Conservation (phyloP, 1,140 invertebrate genomes). For the Ceratosolen solmsi region DNA sequence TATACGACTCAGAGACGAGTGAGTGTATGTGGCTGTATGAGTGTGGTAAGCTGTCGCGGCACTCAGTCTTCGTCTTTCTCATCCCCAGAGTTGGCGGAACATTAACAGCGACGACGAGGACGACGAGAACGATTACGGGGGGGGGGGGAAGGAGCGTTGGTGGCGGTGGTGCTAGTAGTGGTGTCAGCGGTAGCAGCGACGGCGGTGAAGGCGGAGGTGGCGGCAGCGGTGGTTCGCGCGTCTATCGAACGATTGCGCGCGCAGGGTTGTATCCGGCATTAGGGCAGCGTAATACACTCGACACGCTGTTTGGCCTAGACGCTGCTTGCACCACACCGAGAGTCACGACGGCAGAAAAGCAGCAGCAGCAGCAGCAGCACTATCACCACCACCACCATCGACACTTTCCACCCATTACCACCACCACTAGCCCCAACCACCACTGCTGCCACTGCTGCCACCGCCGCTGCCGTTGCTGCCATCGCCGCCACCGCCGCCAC, state of each 20-base stretch:
- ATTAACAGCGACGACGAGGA: neutral
- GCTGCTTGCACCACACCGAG: neutral
- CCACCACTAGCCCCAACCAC: no score
- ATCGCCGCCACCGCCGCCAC: no score
- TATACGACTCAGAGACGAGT: neutral
- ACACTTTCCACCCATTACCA: neutral
- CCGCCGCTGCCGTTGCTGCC: no score
- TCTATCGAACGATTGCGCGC: constrained; percentile 74
- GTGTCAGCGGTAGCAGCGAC: no score
- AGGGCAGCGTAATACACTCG: neutral
- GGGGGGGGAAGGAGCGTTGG: constrained; percentile 55
- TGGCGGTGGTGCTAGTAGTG: constrained; percentile 64
- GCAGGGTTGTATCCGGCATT: constrained; percentile 57
- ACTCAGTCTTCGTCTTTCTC: constrained; percentile 5
- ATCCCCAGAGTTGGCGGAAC: constrained; percentile 25
- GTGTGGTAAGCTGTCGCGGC: neutral
- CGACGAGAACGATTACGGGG: constrained; percentile 47
- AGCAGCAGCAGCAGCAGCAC: neutral
- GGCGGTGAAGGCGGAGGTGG: constrained; percentile 59
- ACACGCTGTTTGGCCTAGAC: constrained; percentile 5
- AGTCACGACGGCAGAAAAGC: constrained; percentile 7
- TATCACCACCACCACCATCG: neutral
- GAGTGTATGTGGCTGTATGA: neutral
- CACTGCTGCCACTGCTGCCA: no score
- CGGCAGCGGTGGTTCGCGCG: constrained; percentile 63